Base-by-base conservation (phyloP, 2,888 invertebrate genomes). In the Trisateles emortualis region DNA sequence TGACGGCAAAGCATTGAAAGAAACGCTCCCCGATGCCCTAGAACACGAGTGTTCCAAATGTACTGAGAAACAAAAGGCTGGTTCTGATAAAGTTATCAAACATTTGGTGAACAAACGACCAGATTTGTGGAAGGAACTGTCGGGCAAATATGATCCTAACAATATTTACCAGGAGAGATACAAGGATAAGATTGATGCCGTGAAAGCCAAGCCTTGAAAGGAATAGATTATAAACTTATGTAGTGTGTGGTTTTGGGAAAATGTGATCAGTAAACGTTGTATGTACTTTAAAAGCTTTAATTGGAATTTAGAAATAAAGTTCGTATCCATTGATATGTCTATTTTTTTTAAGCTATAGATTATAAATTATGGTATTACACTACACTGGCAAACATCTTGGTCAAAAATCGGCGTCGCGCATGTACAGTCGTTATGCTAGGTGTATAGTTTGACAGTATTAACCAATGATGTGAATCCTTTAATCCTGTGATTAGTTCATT, bases 81-180 rank as follows among this genome's bases (percentile, higher is more conserved):
- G 86, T 0, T 84, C 95, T 47, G 95, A 95, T 68, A 95, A 95
- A 80, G 95, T 96, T 0, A 93, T 96, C 55, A 93, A 92, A 35
- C 94, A 90, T 79, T 87, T 97, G 53, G 94, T 96, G 30, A 95
- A 96, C 68, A 94, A 96, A 57, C 95, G 95, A 59, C 94, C 94
- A 0, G 94, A 94, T 0, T 83, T 95, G 73, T 97, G 96, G 95
- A 94, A 95, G 51, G 90, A 94, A 49, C 86, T 97, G 10, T 87
- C 95, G 39, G 87, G 82, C 14, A 96, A 95, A 81, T 97, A 95
- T 79, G 97, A 97, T 79, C 95, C 96, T 3, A 85, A 95, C 0
- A 94, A 95, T 49, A 81, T 93, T 49, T 97, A 96, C 90, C 94
- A 94, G 66, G 87, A 87, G 55, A 95, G 94, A 71, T 96, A 96